Conservation (phyloP, 2,113 vertebrate genomes). For the Tachysurus vachellii region DNA sequence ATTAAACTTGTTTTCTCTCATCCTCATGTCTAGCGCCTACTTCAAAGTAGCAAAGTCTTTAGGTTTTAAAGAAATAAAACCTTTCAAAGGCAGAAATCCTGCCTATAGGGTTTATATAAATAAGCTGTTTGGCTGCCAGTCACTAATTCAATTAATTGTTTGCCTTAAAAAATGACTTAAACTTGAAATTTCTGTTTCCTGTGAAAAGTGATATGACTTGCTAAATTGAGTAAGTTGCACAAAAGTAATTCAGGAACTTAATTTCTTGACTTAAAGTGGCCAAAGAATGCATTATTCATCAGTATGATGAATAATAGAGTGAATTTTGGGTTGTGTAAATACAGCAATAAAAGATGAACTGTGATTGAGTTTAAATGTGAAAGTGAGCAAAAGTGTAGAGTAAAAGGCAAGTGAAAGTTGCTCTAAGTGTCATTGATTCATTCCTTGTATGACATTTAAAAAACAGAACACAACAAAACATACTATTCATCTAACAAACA, state of each 20-base stretch:
- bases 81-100: conserved; percentile 57
- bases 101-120: conserved; percentile 66
- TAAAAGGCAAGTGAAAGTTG: not conserved
- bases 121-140: conserved; percentile 66
- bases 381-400: not conserved
- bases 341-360: not conserved
- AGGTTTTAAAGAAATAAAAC: conserved; percentile 15
- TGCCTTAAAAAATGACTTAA: conserved; percentile 35
- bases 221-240: not conserved
- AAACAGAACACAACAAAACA: not conserved
- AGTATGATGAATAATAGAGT: not conserved
- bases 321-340: not conserved
- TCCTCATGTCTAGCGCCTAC: conserved; percentile 64
- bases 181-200: conserved; percentile 33
- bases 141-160: conserved; percentile 73
- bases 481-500: not conserved
- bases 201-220: not conserved
- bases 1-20: conserved; percentile 62
- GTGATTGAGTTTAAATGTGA: not conserved
- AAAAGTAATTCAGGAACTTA: not conserved
- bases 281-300: not conserved
- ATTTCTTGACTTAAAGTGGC: not conserved
- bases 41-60: conserved; percentile 68
- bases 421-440: not conserved
- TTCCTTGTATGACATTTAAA: not conserved